Base-by-base conservation (phyloP, 2,888 invertebrate species). In the Antheraea yamamai region DNA sequence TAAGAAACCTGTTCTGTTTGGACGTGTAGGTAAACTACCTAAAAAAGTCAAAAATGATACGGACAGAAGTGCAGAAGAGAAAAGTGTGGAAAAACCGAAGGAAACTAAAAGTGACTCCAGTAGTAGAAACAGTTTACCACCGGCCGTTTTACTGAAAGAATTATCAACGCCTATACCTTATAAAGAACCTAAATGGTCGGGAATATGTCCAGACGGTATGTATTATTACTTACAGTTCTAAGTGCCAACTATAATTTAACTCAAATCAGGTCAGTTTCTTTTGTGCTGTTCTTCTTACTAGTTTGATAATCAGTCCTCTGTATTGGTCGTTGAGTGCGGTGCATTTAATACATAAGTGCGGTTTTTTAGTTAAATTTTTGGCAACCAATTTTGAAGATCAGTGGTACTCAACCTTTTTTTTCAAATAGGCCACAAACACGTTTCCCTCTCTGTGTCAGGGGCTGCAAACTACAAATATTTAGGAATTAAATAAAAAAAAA, bases 161-260 rank as follows among this genome's bases (percentile, higher is more conserved):
- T 85, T 88, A 66, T 88, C 89, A 8, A 86, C 92, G 7, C 92
- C 95, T 1, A 91, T 97, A 79, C 96, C 96, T 0, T 98, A 98
- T 84, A 96, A 95, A 84, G 98, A 97, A 87, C 98, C 99, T 0
- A 90, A 95, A 75, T 99, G 98, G 98, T 96, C 97, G 61, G 97
- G 97, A 0, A 80, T 96, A 30, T 97, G 97, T 2, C 90, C 95
- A 30, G 88, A 93, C 75, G 91, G 91, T 89, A 79, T 81, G 87
- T 80, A 72, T 14, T 72, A 8, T 26, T 16, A 1, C 30, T 47
- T 55, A 23, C 52, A 14, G 20, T 47, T 47, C 20, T 14, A 8
- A 14, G 35, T 7, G n/a, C 26, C 23, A 55, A 8, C 8, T 7
- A 26, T 30, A 10, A 30, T 2, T 20, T 73, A 51, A n/a, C 8